phyloP scores from a whole-genome alignment of 2,113 vertebrate genomes.

The Nipponia nippon region DNA sequence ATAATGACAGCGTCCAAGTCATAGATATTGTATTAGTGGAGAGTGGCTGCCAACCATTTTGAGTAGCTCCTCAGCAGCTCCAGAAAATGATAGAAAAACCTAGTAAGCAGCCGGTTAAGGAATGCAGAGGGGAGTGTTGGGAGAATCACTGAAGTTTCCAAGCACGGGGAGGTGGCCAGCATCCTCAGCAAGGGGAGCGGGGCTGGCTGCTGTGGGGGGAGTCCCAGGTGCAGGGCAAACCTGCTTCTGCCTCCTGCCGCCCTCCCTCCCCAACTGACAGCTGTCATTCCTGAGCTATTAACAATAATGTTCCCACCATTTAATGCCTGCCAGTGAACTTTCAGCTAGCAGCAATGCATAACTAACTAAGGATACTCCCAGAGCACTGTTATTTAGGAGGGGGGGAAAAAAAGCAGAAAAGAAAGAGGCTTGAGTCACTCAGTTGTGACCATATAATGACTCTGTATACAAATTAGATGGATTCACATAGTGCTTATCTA shows the following conservation, averaged over 20 bases:
- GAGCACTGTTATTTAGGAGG: background rate
- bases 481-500: constrained; percentile 51
- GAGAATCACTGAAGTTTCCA: rapidly evolving
- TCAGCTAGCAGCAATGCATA: background rate
- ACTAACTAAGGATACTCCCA: background rate
- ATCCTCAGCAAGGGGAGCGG: rapidly evolving
- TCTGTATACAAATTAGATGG: constrained; percentile 60
- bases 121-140: rapidly evolving
- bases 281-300: background rate
- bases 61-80: background rate
- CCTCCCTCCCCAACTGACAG: background rate
- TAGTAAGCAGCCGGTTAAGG: rapidly evolving
- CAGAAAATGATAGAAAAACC: too few species aligned
- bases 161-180: background rate
- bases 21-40: rapidly evolving
- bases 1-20: rapidly evolving
- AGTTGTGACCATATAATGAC: constrained; percentile 51
- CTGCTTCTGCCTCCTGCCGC: background rate
- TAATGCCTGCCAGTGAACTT: background rate
- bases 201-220: background rate
- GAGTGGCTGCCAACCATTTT: background rate
- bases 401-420: background rate
- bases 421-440: background rate
- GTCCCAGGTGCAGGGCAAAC: background rate
- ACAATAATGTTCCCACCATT: background rate